Conservation (phyloP, 2,888 invertebrate genomes). For the Villa cingulata region DNA sequence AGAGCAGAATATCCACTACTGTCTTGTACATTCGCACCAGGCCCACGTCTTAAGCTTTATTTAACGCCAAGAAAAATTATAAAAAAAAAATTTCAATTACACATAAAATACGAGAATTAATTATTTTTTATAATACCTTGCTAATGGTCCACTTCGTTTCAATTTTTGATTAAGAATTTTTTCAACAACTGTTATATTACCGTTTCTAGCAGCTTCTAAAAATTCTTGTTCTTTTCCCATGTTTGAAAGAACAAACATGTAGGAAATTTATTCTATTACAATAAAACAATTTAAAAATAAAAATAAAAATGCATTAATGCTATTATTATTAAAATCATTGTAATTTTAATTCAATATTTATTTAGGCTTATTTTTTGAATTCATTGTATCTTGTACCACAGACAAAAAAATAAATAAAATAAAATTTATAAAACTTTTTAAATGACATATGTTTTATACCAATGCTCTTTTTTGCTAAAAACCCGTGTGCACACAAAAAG, state of each 20-base stretch:
- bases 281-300: too few species aligned
- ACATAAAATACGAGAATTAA: background rate
- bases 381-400: too few species aligned
- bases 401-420: too few species aligned
- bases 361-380: too few species aligned
- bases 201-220: conserved; percentile 87
- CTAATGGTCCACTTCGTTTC: conserved; percentile 85
- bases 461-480: too few species aligned
- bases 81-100: background rate
- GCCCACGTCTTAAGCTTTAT: conserved; percentile 65
- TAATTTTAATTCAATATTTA: too few species aligned
- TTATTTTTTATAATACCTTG: conserved; percentile 52
- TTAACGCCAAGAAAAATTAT: background rate
- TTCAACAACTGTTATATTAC: conserved; percentile 76
- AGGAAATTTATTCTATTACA: too few species aligned
- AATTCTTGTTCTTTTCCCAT: conserved; percentile 98
- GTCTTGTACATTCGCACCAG: conserved; percentile 87
- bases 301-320: too few species aligned
- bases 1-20: conserved; percentile 85
- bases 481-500: too few species aligned
- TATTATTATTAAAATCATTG: too few species aligned
- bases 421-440: too few species aligned
- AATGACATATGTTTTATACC: too few species aligned
- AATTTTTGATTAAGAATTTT: conserved; percentile 79
- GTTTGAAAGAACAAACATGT: conserved; percentile 16